Evolutionary conservation across 2,888 invertebrate genomes (phyloP).

Genomic region (Romanomermis culicivorax): DNA sequence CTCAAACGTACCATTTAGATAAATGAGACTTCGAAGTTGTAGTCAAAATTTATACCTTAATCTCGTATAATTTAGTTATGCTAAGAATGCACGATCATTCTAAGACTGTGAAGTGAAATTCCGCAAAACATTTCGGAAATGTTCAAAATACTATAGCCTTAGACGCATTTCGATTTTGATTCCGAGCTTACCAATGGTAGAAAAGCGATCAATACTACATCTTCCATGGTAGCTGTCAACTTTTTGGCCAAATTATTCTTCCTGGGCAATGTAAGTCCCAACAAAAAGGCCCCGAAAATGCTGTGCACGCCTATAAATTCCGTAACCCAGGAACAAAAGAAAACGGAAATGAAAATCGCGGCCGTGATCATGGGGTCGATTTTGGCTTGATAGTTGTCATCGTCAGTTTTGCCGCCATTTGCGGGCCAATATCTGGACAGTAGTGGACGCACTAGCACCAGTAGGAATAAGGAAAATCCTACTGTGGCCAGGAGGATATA

Average conservation of each 20-base stretch:
- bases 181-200: constrained; percentile 12
- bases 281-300: constrained; percentile 12
- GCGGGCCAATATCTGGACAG: no score
- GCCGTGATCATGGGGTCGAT: constrained; percentile 9
- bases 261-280: constrained; percentile 11
- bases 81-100: no score
- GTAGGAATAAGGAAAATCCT: neutral
- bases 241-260: constrained; percentile 9
- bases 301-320: constrained; percentile 13
- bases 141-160: no score
- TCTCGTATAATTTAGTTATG: no score
- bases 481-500: constrained; percentile 11
- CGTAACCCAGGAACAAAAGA: constrained; percentile 11
- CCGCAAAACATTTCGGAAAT: no score
- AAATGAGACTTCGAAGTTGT: no score
- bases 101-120: no score
- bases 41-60: no score
- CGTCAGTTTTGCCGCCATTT: neutral
- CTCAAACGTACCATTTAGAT: no score
- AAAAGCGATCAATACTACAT: constrained; percentile 11
- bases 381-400: neutral
- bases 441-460: neutral
- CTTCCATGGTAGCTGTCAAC: constrained; percentile 12
- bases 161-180: no score
- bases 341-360: constrained; percentile 9